A percentile compares a stretch with the other conserved stretches of the same genome.
Evolutionary conservation across 2,888 invertebrate genomes (phyloP).

Genomic region (Vannuccia rotundouncinata): DNA sequence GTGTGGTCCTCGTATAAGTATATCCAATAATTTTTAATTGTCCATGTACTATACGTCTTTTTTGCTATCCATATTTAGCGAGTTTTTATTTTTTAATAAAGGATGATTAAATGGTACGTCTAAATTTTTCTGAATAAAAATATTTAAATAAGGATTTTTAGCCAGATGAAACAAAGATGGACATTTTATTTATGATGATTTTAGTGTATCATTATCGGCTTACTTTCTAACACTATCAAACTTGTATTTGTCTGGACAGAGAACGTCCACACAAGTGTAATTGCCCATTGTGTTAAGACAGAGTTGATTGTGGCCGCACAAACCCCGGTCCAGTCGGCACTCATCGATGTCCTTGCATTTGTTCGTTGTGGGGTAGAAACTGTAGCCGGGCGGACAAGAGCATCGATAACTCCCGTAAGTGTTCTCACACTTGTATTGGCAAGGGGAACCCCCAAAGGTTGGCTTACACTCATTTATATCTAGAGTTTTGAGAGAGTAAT

Average conservation of each 20-base stretch:
- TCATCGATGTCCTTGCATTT: conserved; percentile 33
- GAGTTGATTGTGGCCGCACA: conserved; percentile 21
- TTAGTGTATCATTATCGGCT: too few relatives aligned
- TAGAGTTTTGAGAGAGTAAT: background rate
- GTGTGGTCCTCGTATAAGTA: too few relatives aligned
- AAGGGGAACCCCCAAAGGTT: background rate
- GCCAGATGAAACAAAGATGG: too few relatives aligned
- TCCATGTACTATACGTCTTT: too few relatives aligned
- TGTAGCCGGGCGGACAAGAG: conserved; percentile 31
- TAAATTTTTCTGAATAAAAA: too few relatives aligned
- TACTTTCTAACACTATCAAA: conserved; percentile 29
- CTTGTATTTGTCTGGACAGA: conserved; percentile 21
- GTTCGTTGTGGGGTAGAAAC: conserved; percentile 30
- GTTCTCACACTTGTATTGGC: conserved; percentile 36
- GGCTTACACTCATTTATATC: conserved; percentile 35
- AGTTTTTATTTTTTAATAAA: too few relatives aligned
- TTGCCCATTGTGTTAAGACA: conserved; percentile 33
- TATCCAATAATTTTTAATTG: too few relatives aligned
- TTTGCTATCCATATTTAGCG: too few relatives aligned
- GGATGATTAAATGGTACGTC: too few relatives aligned
- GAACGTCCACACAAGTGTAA: conserved; percentile 26
- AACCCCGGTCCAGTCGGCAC: background rate
- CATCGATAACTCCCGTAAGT: conserved; percentile 31
- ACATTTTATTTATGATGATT: too few relatives aligned
- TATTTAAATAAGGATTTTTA: too few relatives aligned